These are phyloP conservation scores for Coranthus polyacanthus DNA, from an alignment of 2,797 vertebrate species.

Conservation along the genomic window DNA sequence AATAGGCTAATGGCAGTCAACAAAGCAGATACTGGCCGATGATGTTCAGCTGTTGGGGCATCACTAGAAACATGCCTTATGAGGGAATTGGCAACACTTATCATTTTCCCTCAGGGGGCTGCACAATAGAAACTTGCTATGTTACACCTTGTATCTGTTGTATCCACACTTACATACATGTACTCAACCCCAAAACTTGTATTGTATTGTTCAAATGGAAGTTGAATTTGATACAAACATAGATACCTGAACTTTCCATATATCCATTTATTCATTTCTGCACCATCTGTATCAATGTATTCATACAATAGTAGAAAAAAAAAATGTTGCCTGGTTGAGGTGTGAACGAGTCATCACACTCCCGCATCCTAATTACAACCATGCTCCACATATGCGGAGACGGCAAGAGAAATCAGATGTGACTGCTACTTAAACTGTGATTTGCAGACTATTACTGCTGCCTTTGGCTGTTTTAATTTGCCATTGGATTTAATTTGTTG, in stretches of 20 bases:
- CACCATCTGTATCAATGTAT: conserved; percentile 26
- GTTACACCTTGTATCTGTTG: conserved; percentile 20
- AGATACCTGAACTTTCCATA: conserved; percentile 2
- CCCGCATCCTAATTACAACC: conserved; percentile 31
- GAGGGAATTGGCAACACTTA: too few species aligned
- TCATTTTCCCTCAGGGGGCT: too few species aligned
- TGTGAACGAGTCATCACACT: conserved; percentile 34
- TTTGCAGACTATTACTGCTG: conserved; percentile 69
- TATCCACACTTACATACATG: conserved; percentile 56
- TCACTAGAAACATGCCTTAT: too few species aligned
- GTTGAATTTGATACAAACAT: conserved; percentile 33
- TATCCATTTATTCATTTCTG: conserved; percentile 5
- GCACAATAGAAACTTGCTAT: too few species aligned
- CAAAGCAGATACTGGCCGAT: too few species aligned
- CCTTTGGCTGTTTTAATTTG: conserved; percentile 76
- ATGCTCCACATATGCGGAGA: conserved; percentile 35
- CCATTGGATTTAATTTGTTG: conserved; percentile 76
- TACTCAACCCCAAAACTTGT: conserved; percentile 26
- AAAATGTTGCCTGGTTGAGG: conserved; percentile 9
- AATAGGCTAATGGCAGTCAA: neutral
- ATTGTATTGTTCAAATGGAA: conserved; percentile 35
- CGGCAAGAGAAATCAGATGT: conserved; percentile 68
- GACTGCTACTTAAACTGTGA: conserved; percentile 76
- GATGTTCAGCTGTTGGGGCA: too few species aligned
- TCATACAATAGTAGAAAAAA: neutral